Base-by-base conservation (phyloP, 2,888 invertebrate species). In the Branchellion lobata region DNA sequence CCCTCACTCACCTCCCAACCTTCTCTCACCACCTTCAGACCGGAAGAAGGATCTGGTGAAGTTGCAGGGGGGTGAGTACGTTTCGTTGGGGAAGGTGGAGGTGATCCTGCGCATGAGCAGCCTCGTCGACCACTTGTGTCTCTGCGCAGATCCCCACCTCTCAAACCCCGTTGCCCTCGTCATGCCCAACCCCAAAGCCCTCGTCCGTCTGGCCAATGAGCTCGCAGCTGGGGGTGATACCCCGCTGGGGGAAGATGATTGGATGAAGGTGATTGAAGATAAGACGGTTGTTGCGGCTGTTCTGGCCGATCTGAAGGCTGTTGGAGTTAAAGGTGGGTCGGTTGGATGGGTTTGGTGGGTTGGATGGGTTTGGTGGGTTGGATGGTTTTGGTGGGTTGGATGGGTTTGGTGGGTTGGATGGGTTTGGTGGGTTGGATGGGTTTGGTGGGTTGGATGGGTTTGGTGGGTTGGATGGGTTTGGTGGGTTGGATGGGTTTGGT, bases 41-140 rank as follows among this genome's bases (percentile, higher is more conserved):
- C 94, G 99, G 84, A 98, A 98, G 90, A 99, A 99, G 89, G 99
- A 99, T 90, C 90, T 99, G 84, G 96, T 99, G 61, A 99, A 99
- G 88, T 90, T 99, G 79, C 96, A 97, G 88, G 93, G 94, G 36
- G 99, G 99, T 82, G 99, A 99, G 89, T 99, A 99, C 88, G 94
- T 99, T 29, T 96, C 97, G 0, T 90, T 99, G 75, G 96, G 96
- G 82, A 96, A 96, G 89, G 95, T 97, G 57, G 99, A 99, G 87
- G 92, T 96, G 0, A 94, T 94, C 86, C 89, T 99, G 84, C 96
- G 97, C 88, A 95, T 96, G 11, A 94, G 94, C 85, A 92, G 96
- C 8, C 88, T 95, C 47, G 93, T 99, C 76, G 98, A 99, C 88
- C 97, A 98, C 89, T 93, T 98, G 87, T 99, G 98, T 88, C 93